Conservation (phyloP, 2,888 invertebrate species). For the Seladonia tumulorum region DNA sequence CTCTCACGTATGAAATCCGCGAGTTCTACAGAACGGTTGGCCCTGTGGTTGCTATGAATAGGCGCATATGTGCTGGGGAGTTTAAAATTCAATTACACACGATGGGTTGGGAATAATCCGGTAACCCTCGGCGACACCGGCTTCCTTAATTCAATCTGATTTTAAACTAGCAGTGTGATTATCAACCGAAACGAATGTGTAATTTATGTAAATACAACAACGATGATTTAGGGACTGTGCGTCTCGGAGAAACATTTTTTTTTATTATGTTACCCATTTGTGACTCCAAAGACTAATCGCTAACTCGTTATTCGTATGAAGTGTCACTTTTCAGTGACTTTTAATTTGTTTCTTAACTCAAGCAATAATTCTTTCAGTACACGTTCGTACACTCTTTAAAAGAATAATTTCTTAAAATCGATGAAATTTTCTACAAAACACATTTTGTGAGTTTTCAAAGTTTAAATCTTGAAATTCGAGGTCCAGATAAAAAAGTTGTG, state of each 20-base stretch:
- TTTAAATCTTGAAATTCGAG: background rate
- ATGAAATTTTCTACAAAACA: background rate
- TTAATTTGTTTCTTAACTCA: background rate
- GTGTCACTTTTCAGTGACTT: background rate
- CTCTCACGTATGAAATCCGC: slow-evolving; percentile 47
- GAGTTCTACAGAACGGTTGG: slow-evolving; percentile 40
- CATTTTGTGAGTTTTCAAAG: background rate
- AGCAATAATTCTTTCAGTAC: too few relatives aligned
- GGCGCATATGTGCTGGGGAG: slow-evolving; percentile 68
- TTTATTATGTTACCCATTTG: background rate
- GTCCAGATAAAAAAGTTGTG: background rate
- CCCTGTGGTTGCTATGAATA: slow-evolving; percentile 31
- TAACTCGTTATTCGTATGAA: background rate
- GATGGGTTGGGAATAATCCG: slow-evolving; percentile 72
- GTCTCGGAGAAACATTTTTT: background rate
- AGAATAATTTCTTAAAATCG: too few relatives aligned
- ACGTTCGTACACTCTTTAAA: too few relatives aligned
- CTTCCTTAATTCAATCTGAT: slow-evolving; percentile 66
- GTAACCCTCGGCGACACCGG: slow-evolving; percentile 65
- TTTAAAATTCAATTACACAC: slow-evolving; percentile 79
- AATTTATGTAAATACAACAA: background rate
- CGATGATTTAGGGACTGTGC: background rate
- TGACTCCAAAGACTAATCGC: background rate
- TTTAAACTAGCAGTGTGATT: slow-evolving; percentile 51
- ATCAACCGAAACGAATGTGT: slow-evolving; percentile 39